Conservation (phyloP, 2,888 invertebrate genomes). For the Microdon myrmicae region DNA sequence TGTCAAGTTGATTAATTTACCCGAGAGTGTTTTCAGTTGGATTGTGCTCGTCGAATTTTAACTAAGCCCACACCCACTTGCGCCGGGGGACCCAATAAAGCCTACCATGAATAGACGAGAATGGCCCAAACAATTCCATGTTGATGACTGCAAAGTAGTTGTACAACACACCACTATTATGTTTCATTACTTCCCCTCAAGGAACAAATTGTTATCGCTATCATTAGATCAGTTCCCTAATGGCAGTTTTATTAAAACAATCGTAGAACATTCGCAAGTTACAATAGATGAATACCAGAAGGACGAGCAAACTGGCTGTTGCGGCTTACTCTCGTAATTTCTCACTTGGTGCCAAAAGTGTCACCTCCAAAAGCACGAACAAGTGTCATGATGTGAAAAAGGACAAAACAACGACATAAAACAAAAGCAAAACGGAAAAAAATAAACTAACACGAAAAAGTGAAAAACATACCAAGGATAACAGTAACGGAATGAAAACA, state of each 20-base stretch:
- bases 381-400: constrained; percentile 22
- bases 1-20: too few relatives aligned
- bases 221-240: constrained; percentile 28
- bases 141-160: constrained; percentile 9
- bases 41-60: too few relatives aligned
- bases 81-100: neutral
- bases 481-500: too few relatives aligned
- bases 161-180: constrained; percentile 4
- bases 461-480: constrained; percentile 18
- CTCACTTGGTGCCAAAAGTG: constrained; percentile 47
- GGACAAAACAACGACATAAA: neutral
- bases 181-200: constrained; percentile 4
- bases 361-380: constrained; percentile 41
- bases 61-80: too few relatives aligned
- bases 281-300: neutral
- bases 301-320: constrained; percentile 33
- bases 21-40: too few relatives aligned
- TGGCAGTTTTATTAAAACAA: constrained; percentile 38
- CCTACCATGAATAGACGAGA: neutral
- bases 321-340: constrained; percentile 46
- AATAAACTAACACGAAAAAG: constrained; percentile 16
- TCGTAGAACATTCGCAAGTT: constrained; percentile 5
- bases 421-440: constrained; percentile 2
- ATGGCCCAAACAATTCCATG: too few relatives aligned
- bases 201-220: constrained; percentile 32